Percentiles rank a stretch among this genome's conserved stretches.
Evolutionary conservation across 2,888 invertebrate species (phyloP).

Genomic region (Muschampia staudingeri): DNA sequence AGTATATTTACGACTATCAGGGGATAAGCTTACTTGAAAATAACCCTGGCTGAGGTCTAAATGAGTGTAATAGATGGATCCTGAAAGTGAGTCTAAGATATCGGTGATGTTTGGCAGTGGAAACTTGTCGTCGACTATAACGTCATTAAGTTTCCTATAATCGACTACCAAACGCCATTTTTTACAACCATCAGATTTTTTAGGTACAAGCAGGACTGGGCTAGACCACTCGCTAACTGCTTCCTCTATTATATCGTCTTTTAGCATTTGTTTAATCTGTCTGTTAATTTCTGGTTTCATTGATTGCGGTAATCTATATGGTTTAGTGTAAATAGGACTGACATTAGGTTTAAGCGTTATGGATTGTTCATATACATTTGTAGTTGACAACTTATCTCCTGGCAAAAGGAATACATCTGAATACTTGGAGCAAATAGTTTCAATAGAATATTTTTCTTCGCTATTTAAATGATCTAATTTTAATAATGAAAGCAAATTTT

Average conservation of each 20-base stretch:
- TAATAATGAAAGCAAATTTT: background rate
- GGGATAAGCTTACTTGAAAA: background rate
- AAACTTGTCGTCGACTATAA: constrained; percentile 46
- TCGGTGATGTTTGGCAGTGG: constrained; percentile 48
- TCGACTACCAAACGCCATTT: constrained; percentile 19
- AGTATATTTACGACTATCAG: background rate
- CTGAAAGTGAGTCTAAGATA: no score
- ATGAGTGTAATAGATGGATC: background rate
- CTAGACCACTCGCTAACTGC: background rate
- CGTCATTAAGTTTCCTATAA: constrained; percentile 34
- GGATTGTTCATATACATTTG: constrained; percentile 25
- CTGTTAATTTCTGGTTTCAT: constrained; percentile 24
- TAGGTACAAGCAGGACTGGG: constrained; percentile 3
- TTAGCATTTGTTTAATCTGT: constrained; percentile 24
- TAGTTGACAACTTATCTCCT: constrained; percentile 33
- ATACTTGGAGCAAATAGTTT: constrained; percentile 11
- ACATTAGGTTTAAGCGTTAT: constrained; percentile 31
- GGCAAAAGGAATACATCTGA: constrained; percentile 12
- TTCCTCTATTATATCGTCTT: constrained; percentile 19
- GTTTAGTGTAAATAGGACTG: constrained; percentile 32
- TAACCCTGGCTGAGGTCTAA: background rate
- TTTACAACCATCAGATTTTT: background rate
- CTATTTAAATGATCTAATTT: background rate
- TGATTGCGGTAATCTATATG: constrained; percentile 30
- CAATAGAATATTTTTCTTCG: constrained; percentile 3